Conservation (phyloP, 2,888 invertebrate species). For the Macropis europaea region DNA sequence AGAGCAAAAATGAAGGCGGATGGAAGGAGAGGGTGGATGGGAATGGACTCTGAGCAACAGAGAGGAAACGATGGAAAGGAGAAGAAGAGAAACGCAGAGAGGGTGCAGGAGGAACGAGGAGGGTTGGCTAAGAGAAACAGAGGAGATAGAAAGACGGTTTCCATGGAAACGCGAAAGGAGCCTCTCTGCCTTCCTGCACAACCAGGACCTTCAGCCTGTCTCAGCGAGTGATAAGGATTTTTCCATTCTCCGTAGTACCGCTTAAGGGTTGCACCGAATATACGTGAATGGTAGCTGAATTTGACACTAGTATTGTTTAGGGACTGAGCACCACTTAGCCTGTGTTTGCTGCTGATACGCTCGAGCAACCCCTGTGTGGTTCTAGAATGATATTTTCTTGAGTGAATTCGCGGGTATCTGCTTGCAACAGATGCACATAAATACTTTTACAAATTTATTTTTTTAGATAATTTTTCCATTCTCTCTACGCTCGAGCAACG, state of each 20-base stretch:
- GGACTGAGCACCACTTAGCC: neutral
- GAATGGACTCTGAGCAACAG: neutral
- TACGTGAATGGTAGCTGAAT: neutral
- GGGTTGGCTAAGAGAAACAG: conserved; percentile 35
- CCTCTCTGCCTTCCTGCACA: conserved; percentile 55
- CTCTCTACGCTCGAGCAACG: no score
- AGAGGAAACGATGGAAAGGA: conserved; percentile 2
- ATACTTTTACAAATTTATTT: no score
- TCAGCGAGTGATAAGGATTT: conserved; percentile 54
- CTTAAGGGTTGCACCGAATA: neutral
- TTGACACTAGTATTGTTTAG: neutral
- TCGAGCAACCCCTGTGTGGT: no score
- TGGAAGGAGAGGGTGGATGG: neutral
- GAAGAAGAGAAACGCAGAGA: conserved; percentile 9
- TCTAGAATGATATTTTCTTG: no score
- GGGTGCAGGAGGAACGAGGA: conserved; percentile 10
- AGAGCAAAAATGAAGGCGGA: conserved; percentile 2
- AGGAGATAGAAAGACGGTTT: conserved; percentile 65
- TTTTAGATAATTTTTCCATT: no score
- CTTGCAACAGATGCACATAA: no score
- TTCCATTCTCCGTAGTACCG: conserved; percentile 26
- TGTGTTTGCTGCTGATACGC: neutral
- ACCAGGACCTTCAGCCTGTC: conserved; percentile 68
- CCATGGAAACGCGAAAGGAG: conserved; percentile 73
- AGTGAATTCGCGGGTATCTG: no score